A percentile compares a stretch with the other conserved stretches of the same genome.
These are phyloP conservation scores for Hermatobates lingyangjiaoensis DNA, from an alignment of 1,140 invertebrate genomes.

Conservation along the genomic window DNA sequence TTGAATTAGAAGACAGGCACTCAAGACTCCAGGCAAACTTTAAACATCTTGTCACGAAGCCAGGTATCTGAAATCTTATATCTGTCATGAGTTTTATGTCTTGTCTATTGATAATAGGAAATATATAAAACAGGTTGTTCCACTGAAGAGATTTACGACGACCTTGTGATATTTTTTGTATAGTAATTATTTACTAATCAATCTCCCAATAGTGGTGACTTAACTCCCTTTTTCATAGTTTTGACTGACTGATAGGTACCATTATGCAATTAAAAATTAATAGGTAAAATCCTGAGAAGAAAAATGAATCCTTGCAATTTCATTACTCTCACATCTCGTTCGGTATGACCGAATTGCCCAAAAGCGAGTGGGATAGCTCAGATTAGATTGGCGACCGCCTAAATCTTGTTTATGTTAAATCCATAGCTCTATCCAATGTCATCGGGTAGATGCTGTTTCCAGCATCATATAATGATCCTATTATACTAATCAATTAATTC, in stretches of 20 bases:
- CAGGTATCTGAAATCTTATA: constrained; percentile 1
- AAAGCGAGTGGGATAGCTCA: no score
- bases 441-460: no score
- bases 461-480: no score
- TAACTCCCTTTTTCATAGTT: neutral
- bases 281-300: no score
- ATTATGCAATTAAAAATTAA: no score
- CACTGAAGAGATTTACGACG: neutral
- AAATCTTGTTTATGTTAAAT: no score
- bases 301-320: no score
- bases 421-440: no score
- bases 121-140: neutral
- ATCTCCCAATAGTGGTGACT: neutral
- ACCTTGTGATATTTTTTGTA: neutral
- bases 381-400: no score
- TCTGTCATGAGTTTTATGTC: neutral
- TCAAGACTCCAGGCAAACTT: constrained; percentile 39
- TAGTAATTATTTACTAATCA: neutral
- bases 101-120: neutral
- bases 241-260: neutral
- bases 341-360: no score
- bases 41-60: constrained; percentile 4
- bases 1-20: constrained; percentile 69
- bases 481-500: no score
- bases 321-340: no score